Evolutionary conservation across 53 echinoderm and acorn worm genomes (phyloP).

Genomic region (Echinarachnius parma): DNA sequence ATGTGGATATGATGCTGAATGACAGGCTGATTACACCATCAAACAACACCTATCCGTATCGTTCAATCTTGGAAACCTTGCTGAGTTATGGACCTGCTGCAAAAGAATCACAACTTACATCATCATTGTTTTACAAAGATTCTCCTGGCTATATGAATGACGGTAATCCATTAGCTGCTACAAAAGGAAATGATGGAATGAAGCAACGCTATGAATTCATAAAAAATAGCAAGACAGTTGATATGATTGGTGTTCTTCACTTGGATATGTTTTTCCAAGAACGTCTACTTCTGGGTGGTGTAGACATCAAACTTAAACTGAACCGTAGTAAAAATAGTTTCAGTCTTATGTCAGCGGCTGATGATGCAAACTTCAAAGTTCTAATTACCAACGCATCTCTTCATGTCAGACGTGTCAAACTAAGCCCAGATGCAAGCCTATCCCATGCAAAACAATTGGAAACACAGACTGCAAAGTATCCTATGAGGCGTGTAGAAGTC

Average conservation of each 20-base stretch:
- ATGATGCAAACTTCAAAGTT: constrained; percentile 46
- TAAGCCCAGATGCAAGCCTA: constrained; percentile 43
- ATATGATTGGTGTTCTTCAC: constrained; percentile 57
- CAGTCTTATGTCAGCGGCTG: constrained; percentile 48
- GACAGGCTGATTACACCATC: constrained; percentile 57
- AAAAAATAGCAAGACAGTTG: constrained; percentile 28
- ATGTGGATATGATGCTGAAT: constrained; percentile 70
- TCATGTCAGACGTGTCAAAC: constrained; percentile 50
- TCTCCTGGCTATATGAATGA: constrained; percentile 50
- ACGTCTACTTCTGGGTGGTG: constrained; percentile 51
- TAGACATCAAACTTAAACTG: constrained; percentile 63
- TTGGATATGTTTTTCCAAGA: constrained; percentile 66
- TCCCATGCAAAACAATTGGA: constrained; percentile 58
- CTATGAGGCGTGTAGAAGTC: constrained; percentile 51
- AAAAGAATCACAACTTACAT: constrained; percentile 38
- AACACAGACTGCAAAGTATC: constrained; percentile 61
- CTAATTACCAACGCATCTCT: constrained; percentile 50
- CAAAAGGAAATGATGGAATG: constrained; percentile 46
- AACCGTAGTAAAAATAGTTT: constrained; percentile 51
- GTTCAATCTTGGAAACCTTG: constrained; percentile 46
- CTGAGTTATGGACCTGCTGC: constrained; percentile 55
- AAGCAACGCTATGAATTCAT: constrained; percentile 39
- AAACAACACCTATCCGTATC: constrained; percentile 54
- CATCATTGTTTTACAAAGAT: constrained; percentile 54
- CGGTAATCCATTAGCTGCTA: constrained; percentile 18